Evolutionary conservation across 2,113 vertebrate species (phyloP), one percentile per base, ranked within the genome.

Genomic region (Python bivittatus): DNA sequence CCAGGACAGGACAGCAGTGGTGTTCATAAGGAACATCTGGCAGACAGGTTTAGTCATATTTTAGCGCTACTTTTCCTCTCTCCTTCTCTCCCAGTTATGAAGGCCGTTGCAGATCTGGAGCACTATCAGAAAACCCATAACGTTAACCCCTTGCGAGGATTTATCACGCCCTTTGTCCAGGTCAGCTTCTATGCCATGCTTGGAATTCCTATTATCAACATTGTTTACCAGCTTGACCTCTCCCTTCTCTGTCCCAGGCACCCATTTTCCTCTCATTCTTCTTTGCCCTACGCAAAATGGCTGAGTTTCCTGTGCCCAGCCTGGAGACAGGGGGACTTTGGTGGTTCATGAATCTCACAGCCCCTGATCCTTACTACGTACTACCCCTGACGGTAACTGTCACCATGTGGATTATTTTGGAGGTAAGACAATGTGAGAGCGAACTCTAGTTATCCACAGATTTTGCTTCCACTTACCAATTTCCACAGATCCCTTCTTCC

Each of bases 231-330:
- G 79, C 61, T 88, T 91, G 13, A 95, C 25, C 12, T 17, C 13
- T 48, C 42, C 6, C 6, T 42, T 11, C 13, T 29, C 8, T 29
- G 7, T 48, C 20, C 44, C n/a, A 99, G 98, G 97, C 98, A 0
- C 99, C 99, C 0, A 52, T 99, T 94, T 99, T 99, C 94, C 93
- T 99, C 95, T 99, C 98, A 2, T 99, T 99, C 97, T 99, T 99
- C 97, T 97, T 99, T n/a, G 98, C 98, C 0, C 96, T 99, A 96
- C 97, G 98, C 93, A 98, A 99, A 96, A 99, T 99, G 98, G 96
- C 98, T 0, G 97, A 98, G 48, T 97, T 98, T 89, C 99, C 99
- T 0, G 98, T 99, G 92, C 98, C 98, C 92, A 98, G 98, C 97
- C 25, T 99, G 92, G 98, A 98, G 96, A 98, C 96, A 0, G 98